Evolutionary conservation across 2,113 vertebrate species (phyloP).

Genomic region (Xiphophorus maculatus): DNA sequence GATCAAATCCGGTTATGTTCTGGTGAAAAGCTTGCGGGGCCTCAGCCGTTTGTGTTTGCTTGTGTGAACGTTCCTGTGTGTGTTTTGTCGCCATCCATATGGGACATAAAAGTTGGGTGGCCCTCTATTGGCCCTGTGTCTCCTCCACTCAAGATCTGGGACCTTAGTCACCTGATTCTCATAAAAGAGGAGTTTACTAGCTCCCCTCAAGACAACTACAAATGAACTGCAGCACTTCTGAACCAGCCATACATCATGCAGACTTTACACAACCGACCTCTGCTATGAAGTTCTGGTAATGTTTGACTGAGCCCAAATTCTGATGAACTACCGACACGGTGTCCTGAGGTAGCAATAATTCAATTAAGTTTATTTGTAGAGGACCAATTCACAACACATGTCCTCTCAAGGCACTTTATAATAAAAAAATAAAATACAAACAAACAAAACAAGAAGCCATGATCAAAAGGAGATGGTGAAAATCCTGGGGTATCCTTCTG

Average conservation of each 20-base stretch:
- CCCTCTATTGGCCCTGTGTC: conserved; percentile 86
- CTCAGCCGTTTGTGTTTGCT: too few species aligned
- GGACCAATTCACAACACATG: too few species aligned
- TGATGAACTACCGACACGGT: too few species aligned
- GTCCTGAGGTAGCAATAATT: too few species aligned
- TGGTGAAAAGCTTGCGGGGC: too few species aligned
- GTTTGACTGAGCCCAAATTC: background rate
- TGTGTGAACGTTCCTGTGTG: conserved; percentile 16
- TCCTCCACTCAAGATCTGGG: conserved; percentile 87
- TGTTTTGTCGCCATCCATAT: conserved; percentile 61
- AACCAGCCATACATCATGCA: background rate
- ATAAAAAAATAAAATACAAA: too few species aligned
- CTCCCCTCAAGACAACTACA: conserved; percentile 73
- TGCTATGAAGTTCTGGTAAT: background rate
- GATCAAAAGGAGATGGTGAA: too few species aligned
- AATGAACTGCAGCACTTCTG: background rate
- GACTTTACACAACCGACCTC: background rate
- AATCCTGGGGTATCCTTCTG: too few species aligned
- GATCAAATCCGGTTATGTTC: too few species aligned
- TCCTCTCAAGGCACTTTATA: too few species aligned
- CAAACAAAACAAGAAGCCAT: too few species aligned
- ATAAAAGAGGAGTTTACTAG: conserved; percentile 89
- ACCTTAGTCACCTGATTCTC: conserved; percentile 77
- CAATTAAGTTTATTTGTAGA: too few species aligned
- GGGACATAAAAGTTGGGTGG: conserved; percentile 85